Percentiles rank a stretch among this genome's conserved stretches.
Evolutionary conservation across 2,888 invertebrate genomes (phyloP).

Genomic region (Aphidoletes aphidimyza): DNA sequence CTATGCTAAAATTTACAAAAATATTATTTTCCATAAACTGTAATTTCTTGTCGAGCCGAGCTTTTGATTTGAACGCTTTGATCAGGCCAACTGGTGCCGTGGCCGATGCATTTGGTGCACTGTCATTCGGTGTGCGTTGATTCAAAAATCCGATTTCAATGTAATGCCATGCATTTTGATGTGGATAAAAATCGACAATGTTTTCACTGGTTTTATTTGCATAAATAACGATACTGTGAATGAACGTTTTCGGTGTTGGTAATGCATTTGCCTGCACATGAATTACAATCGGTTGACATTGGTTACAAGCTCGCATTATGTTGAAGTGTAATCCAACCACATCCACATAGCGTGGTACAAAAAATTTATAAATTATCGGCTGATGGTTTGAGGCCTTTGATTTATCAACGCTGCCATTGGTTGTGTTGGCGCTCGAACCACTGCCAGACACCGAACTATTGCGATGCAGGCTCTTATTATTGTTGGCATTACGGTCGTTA

Average conservation of each 20-base stretch:
- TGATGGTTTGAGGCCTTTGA: constrained; percentile 7
- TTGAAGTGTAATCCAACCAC: constrained; percentile 63
- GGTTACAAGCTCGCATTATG: constrained; percentile 65
- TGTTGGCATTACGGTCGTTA: constrained; percentile 58
- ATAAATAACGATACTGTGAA: constrained; percentile 68
- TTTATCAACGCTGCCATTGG: constrained; percentile 59
- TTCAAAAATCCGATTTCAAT: constrained; percentile 63
- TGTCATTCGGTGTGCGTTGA: constrained; percentile 54
- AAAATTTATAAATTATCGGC: constrained; percentile 68
- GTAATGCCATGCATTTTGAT: constrained; percentile 73
- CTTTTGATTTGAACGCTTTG: constrained; percentile 3
- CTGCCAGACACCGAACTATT: constrained; percentile 59
- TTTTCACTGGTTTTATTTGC: constrained; percentile 66
- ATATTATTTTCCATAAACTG: constrained; percentile 14
- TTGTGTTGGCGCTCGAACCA: constrained; percentile 60
- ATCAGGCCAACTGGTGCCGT: not conserved
- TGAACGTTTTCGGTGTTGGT: constrained; percentile 68
- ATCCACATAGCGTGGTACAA: constrained; percentile 64
- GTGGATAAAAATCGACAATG: constrained; percentile 69
- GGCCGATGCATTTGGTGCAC: not conserved
- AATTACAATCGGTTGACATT: constrained; percentile 66
- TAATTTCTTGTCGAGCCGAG: not conserved
- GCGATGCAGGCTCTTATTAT: constrained; percentile 56
- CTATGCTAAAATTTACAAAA: constrained; percentile 53
- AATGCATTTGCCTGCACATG: constrained; percentile 69